Percentiles rank a stretch among this genome's conserved stretches.
Evolutionary conservation across 2,113 vertebrate species (phyloP).

Genomic region (Hiodon alosoides): DNA sequence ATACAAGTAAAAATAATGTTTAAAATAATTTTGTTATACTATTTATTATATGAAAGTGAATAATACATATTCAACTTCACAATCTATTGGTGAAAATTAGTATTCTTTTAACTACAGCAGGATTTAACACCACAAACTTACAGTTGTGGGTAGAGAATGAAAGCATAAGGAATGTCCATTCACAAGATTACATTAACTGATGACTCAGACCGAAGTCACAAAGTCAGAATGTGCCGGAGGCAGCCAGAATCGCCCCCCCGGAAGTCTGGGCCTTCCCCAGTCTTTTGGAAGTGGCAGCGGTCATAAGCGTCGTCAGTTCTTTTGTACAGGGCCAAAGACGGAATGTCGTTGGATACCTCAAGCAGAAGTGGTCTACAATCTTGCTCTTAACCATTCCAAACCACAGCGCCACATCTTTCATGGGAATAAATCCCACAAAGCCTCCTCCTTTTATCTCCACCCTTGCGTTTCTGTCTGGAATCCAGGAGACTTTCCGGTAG

Average conservation of each 20-base stretch:
- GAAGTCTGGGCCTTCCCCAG: constrained; percentile 44
- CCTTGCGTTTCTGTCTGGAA: constrained; percentile 45
- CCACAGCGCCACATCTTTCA: constrained; percentile 4
- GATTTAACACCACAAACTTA: not conserved
- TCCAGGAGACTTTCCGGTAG: constrained; percentile 50
- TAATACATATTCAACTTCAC: no score
- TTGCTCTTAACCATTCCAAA: not conserved
- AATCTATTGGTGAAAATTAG: no score
- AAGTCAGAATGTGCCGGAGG: constrained; percentile 35
- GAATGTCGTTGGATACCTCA: constrained; percentile 55
- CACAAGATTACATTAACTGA: constrained; percentile 6
- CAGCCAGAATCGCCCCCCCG: constrained; percentile 30
- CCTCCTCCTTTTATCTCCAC: constrained; percentile 39
- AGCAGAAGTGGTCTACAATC: constrained; percentile 7
- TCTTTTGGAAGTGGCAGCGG: constrained; percentile 36
- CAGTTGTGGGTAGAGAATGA: not conserved
- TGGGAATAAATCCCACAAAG: constrained; percentile 47
- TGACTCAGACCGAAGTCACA: constrained; percentile 37
- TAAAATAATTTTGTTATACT: no score
- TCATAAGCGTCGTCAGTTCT: constrained; percentile 49
- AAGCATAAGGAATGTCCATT: not conserved
- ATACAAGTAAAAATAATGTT: no score
- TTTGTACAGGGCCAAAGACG: constrained; percentile 42
- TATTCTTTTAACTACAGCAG: no score
- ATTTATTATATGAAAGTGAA: no score